Percentiles rank a stretch among this genome's conserved stretches.
These are phyloP conservation scores for Vulpes vulpes DNA, from an alignment of 2,113 vertebrate species.

Conservation along the genomic window DNA sequence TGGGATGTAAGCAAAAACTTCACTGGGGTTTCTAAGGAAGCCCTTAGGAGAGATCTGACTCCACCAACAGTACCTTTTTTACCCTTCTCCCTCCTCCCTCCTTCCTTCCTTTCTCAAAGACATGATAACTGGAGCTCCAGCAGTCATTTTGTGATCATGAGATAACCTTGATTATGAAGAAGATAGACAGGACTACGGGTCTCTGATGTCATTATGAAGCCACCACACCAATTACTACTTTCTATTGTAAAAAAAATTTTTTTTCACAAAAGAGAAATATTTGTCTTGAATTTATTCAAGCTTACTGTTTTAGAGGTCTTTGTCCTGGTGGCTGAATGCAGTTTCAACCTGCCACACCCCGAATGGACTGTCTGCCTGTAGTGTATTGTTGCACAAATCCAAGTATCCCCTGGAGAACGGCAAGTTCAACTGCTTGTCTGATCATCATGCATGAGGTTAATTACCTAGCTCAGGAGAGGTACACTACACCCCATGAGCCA, in stretches of 20 bases:
- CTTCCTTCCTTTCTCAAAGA: background rate
- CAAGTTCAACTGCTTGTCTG: background rate
- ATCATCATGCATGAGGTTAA: background rate
- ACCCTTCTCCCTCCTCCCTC: background rate
- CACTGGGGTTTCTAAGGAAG: background rate
- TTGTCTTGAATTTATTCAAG: background rate
- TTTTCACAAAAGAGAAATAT: background rate
- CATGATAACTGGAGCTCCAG: background rate
- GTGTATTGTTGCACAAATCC: background rate
- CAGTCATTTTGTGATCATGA: background rate
- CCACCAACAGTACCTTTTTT: background rate
- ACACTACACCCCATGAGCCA: background rate
- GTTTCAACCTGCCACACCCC: background rate
- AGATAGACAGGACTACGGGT: background rate
- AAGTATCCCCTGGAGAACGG: background rate
- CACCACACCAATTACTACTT: background rate
- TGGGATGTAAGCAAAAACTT: background rate
- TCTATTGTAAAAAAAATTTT: background rate
- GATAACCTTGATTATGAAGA: background rate
- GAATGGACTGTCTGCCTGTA: background rate
- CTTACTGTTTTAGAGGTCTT: background rate
- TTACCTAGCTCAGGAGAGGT: background rate
- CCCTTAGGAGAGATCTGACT: background rate
- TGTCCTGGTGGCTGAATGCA: background rate
- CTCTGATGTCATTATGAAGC: background rate